Conservation (phyloP, 2,113 vertebrate genomes). For the Hippocampus barbouri region DNA sequence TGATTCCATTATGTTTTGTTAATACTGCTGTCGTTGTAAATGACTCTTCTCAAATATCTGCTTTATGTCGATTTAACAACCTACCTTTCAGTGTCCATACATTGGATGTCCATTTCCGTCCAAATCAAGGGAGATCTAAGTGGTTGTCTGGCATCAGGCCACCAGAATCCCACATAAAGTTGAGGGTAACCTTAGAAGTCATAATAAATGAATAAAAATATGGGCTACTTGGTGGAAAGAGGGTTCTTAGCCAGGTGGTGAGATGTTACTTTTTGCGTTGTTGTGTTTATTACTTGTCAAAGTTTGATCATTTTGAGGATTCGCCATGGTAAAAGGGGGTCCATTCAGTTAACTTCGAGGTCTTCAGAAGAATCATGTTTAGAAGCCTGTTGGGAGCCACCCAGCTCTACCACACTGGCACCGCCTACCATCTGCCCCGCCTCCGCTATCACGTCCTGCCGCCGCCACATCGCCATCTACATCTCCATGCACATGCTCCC, state of each 20-base stretch:
- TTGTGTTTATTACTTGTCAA: neutral
- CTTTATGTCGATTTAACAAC: neutral
- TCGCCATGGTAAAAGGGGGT: neutral
- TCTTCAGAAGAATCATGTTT: neutral
- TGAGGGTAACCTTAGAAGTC: neutral
- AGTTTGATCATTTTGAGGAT: neutral
- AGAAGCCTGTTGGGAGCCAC: constrained; percentile 31
- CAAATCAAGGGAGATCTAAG: constrained; percentile 23
- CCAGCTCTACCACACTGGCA: constrained; percentile 58
- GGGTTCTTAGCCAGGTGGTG: neutral
- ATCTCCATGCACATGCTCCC: constrained; percentile 57
- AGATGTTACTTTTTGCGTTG: too few relatives aligned
- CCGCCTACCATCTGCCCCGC: constrained; percentile 25
- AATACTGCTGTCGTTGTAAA: neutral
- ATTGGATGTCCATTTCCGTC: constrained; percentile 28
- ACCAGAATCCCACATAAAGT: neutral
- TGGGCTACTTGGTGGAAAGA: neutral
- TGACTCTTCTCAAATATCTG: neutral
- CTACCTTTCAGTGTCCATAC: constrained; percentile 15
- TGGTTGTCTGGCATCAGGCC: neutral
- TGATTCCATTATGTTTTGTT: neutral
- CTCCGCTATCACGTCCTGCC: constrained; percentile 35
- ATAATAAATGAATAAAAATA: neutral
- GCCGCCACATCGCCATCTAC: constrained; percentile 51
- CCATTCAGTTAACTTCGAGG: neutral